Evolutionary conservation across 1,140 invertebrate genomes (phyloP).

Genomic region (Piezodorus guildinii): DNA sequence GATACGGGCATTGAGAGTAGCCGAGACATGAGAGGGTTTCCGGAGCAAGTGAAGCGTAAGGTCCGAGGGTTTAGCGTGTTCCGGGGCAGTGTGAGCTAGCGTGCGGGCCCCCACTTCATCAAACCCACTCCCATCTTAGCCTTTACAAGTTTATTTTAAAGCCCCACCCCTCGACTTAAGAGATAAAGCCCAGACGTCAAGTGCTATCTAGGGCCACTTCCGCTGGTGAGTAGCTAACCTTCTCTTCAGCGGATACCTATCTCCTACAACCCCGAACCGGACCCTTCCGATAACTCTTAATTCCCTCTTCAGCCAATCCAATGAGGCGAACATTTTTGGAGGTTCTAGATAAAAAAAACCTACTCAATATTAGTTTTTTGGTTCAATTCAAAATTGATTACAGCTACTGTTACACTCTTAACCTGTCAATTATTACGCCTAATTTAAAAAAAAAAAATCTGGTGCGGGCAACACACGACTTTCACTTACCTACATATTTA

Average conservation of each 20-base stretch:
- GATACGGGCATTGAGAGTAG: no score
- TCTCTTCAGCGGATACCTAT: neutral
- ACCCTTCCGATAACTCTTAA: neutral
- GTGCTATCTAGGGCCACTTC: neutral
- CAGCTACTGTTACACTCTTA: no score
- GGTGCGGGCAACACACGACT: no score
- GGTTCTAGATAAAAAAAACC: no score
- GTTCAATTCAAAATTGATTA: no score
- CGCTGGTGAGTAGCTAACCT: neutral
- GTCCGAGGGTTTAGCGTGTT: neutral
- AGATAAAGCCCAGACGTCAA: neutral
- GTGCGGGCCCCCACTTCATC: neutral
- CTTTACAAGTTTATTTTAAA: constrained; percentile 5
- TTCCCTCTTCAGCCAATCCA: no score
- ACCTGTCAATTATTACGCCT: no score
- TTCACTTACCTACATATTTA: no score
- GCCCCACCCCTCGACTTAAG: neutral
- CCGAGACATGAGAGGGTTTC: no score
- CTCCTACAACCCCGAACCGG: neutral
- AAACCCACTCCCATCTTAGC: neutral
- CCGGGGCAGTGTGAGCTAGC: constrained; percentile 2
- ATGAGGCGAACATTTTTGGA: no score
- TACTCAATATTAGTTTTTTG: no score
- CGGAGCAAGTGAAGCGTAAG: neutral
- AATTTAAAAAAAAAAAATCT: no score